Conservation (phyloP, 2,888 invertebrate genomes). For the Agapetus fuscipes region DNA sequence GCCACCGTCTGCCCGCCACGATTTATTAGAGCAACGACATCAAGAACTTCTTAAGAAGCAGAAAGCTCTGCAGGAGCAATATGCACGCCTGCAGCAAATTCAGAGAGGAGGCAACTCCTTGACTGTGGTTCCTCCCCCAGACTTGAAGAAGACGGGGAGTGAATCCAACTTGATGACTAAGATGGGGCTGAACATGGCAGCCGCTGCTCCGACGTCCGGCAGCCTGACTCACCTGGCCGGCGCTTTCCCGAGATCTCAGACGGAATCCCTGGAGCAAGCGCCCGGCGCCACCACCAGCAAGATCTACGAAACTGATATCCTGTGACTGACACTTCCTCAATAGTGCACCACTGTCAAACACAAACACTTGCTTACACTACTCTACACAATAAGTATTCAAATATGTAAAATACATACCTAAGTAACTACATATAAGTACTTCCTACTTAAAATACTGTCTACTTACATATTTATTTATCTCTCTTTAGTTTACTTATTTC, state of each 20-base stretch:
- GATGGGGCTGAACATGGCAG: conserved; percentile 59
- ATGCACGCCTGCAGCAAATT: conserved; percentile 78
- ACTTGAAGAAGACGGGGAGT: conserved; percentile 78
- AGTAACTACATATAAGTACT: too few relatives aligned
- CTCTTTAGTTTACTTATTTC: too few relatives aligned
- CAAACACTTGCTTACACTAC: too few relatives aligned
- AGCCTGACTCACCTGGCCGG: conserved; percentile 53
- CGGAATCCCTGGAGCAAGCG: conserved; percentile 21
- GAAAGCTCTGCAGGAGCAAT: conserved; percentile 82
- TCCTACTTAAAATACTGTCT: too few relatives aligned
- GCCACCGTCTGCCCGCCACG: conserved; percentile 43
- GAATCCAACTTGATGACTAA: conserved; percentile 80
- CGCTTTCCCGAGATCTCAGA: conserved; percentile 25
- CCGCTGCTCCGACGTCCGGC: conserved; percentile 46
- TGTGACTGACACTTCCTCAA: conserved; percentile 51
- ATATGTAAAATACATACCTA: too few relatives aligned
- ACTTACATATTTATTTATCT: too few relatives aligned
- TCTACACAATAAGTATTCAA: too few relatives aligned
- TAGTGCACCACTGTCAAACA: not conserved
- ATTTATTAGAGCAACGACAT: conserved; percentile 76
- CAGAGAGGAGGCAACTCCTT: conserved; percentile 65
- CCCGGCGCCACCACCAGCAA: conserved; percentile 57
- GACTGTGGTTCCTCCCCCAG: conserved; percentile 52
- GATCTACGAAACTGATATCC: conserved; percentile 89
- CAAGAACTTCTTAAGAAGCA: conserved; percentile 83